Base-by-base conservation (phyloP, 2,797 vertebrate genomes). In the Microchirus variegatus region DNA sequence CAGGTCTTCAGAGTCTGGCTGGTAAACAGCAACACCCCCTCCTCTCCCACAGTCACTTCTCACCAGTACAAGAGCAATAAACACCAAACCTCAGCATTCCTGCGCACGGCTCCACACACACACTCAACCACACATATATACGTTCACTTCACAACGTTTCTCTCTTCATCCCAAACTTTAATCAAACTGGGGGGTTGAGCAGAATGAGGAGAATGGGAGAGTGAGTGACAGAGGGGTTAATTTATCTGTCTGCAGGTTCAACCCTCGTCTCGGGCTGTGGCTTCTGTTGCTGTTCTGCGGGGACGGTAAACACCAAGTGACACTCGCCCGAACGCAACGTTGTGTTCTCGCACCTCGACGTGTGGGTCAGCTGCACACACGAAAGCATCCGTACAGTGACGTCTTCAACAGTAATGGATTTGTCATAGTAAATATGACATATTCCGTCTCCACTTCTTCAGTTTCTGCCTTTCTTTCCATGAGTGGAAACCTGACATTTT, bases 81-180 rank as follows among this genome's bases (percentile, higher is more conserved):
- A 87, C 75, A 76, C 76, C 54, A 77, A 85, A 79, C 75, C 73
- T 85, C 87, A 81, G 70, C 79, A 87, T 87, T 89, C 77, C 81
- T 82, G 43, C 14, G 62, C 56, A 59, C 54, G 1, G 19, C 60
- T 47, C 69, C 61, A 73, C 10, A 61, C 61, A 73, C 10, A 61
- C 5, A 53, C 47, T 70, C 18, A 62, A 63, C 56, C 64, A 67
- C 67, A 53, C 17, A 17, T 41, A 72, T 18, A 59, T 68, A 56
- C 66, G 67, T 53, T 60, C 52, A 22, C 3, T 13, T 38, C 50
- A 53, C 53, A 52, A 63, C 38, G 51, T 66, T 74, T 51, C 52
- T 60, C 47, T 48, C 51, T 41, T 18, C 16, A 1, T 41, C 45
- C 54, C 9, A 19, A 63, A 64, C 37, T 43, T 46, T 56, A 10